These are phyloP conservation scores for Halcyon malimbica DNA, from an alignment of 2,113 vertebrate genomes.

Conservation along the genomic window DNA sequence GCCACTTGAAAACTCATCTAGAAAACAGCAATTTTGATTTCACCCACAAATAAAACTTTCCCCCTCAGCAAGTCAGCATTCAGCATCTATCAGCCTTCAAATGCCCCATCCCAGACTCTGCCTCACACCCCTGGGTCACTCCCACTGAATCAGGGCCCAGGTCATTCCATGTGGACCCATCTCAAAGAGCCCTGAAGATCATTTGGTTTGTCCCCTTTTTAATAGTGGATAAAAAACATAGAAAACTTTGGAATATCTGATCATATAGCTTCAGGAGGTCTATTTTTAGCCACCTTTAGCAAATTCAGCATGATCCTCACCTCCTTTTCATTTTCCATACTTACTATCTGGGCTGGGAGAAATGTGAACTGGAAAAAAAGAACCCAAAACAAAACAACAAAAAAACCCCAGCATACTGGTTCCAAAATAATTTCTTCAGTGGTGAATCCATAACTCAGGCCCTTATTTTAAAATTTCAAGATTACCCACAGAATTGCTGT, in stretches of 20 bases:
- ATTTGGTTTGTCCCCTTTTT: not conserved
- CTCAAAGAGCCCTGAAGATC: not conserved
- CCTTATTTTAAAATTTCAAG: not conserved
- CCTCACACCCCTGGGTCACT: rapidly evolving
- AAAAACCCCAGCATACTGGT: not conserved
- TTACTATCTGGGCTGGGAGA: not conserved
- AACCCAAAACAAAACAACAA: not conserved
- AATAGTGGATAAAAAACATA: not conserved
- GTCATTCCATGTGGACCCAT: not conserved
- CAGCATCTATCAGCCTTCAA: not conserved
- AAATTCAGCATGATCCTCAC: not conserved
- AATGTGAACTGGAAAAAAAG: not conserved
- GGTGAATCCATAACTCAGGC: not conserved
- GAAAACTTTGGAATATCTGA: not conserved
- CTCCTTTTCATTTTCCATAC: not conserved
- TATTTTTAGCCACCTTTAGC: not conserved
- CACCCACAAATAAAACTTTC: not conserved
- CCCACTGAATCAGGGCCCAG: not conserved
- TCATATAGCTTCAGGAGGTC: not conserved
- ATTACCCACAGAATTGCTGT: not conserved
- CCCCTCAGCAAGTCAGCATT: not conserved
- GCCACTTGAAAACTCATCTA: not conserved
- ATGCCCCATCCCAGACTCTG: not conserved
- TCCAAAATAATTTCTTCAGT: not conserved
- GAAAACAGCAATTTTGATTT: not conserved